A percentile compares a stretch with the other conserved stretches of the same genome.
phyloP scores from a whole-genome alignment of 2,888 invertebrate genomes.

The Pseudococcus viburni region DNA sequence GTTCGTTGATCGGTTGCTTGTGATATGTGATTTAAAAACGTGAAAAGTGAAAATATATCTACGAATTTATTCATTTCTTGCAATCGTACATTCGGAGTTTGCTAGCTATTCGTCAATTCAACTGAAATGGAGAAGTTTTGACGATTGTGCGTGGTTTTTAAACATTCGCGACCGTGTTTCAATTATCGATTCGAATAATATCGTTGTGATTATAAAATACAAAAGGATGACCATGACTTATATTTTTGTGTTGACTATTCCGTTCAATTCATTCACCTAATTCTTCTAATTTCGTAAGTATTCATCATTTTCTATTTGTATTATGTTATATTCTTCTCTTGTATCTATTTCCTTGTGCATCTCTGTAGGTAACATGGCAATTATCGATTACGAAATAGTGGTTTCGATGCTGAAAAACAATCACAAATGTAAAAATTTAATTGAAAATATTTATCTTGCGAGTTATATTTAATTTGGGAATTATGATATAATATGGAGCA shows the following conservation, averaged over 20 bases:
- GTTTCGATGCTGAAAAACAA: no score
- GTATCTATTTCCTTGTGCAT: not conserved
- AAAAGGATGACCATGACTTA: conserved; percentile 43
- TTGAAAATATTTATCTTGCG: no score
- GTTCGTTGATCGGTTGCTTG: not conserved
- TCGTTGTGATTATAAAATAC: not conserved
- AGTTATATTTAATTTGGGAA: no score
- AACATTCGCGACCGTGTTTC: not conserved
- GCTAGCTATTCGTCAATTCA: not conserved
- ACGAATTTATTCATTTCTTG: not conserved
- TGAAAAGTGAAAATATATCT: not conserved
- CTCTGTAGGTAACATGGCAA: not conserved
- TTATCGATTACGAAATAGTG: no score
- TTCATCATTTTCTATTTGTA: not conserved
- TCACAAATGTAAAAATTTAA: no score
- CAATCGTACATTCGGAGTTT: not conserved
- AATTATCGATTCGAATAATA: not conserved
- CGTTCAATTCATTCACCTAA: not conserved
- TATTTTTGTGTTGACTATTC: not conserved
- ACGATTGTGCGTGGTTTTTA: not conserved
- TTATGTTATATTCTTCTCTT: not conserved
- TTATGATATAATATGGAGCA: no score
- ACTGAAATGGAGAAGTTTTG: not conserved
- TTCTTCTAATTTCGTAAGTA: not conserved
- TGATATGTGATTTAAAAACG: not conserved